Evolutionary conservation across 1,140 invertebrate species (phyloP).

Genomic region (Neotoxoptera formosana): DNA sequence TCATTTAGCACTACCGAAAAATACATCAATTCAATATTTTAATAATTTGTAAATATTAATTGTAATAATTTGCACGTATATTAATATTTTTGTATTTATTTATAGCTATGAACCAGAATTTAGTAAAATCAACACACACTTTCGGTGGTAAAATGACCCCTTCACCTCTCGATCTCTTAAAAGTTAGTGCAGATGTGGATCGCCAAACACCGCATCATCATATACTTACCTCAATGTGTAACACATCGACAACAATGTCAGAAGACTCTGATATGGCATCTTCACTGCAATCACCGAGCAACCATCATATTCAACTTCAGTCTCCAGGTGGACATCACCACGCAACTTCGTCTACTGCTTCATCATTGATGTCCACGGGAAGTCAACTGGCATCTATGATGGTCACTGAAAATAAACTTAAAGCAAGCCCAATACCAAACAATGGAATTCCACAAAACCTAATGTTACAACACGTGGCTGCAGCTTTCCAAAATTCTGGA

Average conservation of each 20-base stretch:
- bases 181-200: constrained; percentile 51
- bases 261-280: constrained; percentile 71
- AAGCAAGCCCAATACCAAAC: constrained; percentile 9
- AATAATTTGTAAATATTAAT: neutral
- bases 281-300: constrained; percentile 68
- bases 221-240: constrained; percentile 59
- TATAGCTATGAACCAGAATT: constrained; percentile 45
- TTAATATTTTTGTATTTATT: neutral
- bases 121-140: constrained; percentile 59
- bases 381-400: constrained; percentile 45
- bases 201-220: constrained; percentile 57
- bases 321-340: constrained; percentile 41
- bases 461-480: constrained; percentile 69
- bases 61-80: neutral
- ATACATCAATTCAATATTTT: neutral
- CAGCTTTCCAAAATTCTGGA: constrained; percentile 74
- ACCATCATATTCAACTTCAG: constrained; percentile 47
- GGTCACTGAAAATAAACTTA: constrained; percentile 47
- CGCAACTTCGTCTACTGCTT: constrained; percentile 18
- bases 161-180: constrained; percentile 52
- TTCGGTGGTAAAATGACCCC: constrained; percentile 58
- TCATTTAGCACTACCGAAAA: neutral
- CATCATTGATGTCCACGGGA: constrained; percentile 29
- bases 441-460: constrained; percentile 47
- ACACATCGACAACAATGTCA: constrained; percentile 64